Evolutionary conservation across 2,113 vertebrate species (phyloP).

Genomic region (Gnathonemus echidnorhynchus): DNA sequence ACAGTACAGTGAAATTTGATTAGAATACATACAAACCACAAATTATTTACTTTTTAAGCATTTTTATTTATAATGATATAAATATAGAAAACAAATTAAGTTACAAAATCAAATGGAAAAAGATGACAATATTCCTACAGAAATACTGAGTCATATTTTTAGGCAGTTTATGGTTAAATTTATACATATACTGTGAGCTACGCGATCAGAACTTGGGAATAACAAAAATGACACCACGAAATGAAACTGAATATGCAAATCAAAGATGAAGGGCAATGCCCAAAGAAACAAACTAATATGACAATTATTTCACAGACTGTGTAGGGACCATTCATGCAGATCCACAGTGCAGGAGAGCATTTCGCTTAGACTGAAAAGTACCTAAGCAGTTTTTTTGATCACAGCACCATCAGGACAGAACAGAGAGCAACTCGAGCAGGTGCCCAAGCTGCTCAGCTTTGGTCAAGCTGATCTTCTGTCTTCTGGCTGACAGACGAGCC

Average conservation of each 20-base stretch:
- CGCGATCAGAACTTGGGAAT: background rate
- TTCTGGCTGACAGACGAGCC: background rate
- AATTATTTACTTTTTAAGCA: background rate
- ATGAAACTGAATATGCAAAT: background rate
- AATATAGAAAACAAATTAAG: conserved; percentile 24
- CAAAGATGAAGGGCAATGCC: background rate
- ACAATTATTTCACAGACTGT: background rate
- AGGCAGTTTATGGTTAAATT: background rate
- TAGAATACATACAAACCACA: background rate
- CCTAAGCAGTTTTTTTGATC: background rate
- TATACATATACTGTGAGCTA: background rate
- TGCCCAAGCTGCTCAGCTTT: background rate
- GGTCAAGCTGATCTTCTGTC: background rate
- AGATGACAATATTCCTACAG: background rate
- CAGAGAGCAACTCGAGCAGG: background rate
- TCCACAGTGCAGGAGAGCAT: background rate
- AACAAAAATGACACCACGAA: background rate
- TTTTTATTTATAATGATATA: conserved; percentile 28
- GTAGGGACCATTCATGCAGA: background rate
- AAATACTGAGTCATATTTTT: background rate
- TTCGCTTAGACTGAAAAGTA: background rate
- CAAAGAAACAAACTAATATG: background rate
- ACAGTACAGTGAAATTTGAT: background rate
- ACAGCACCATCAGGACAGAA: background rate
- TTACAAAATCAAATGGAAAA: conserved; percentile 16